phyloP scores from a whole-genome alignment of 2,797 vertebrate genomes.

The Chrosomus eos region DNA sequence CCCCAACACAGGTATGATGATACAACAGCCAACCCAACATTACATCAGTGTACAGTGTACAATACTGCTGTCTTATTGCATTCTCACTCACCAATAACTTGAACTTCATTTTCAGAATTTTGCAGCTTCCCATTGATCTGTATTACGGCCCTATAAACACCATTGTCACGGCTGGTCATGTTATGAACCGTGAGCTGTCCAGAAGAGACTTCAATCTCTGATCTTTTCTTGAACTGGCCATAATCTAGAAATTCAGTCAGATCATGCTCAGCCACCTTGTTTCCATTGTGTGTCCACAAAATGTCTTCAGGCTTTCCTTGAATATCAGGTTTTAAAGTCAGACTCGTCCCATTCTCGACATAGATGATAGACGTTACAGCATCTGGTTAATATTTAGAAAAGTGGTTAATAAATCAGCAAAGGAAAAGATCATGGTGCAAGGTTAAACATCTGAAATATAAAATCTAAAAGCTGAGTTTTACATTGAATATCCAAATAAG shows the following conservation, averaged over 20 bases:
- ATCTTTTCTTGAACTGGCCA: conserved; percentile 15
- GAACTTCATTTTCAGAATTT: rapidly evolving
- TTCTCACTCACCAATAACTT: conserved; percentile 68
- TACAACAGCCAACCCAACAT: background rate
- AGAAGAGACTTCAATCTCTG: conserved; percentile 43
- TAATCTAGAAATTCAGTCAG: rapidly evolving
- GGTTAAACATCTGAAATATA: background rate
- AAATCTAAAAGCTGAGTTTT: background rate
- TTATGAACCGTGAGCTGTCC: conserved; percentile 61
- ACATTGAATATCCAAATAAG: background rate
- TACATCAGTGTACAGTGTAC: background rate
- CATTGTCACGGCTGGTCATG: conserved; percentile 62
- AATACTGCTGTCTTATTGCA: background rate
- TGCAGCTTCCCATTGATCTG: rapidly evolving
- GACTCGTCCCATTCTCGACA: background rate
- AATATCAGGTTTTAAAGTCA: conserved; percentile 1
- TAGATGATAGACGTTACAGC: background rate
- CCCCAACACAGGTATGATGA: background rate
- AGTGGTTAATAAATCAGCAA: background rate
- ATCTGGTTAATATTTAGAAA: background rate
- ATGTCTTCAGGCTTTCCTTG: conserved; percentile 34
- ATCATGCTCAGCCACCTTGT: conserved; percentile 65
- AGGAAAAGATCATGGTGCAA: background rate
- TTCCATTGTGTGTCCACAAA: conserved; percentile 67
- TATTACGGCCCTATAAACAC: conserved; percentile 61